These are phyloP conservation scores for Brachyalestes nurse DNA, from an alignment of 2,797 vertebrate species.

Conservation along the genomic window DNA sequence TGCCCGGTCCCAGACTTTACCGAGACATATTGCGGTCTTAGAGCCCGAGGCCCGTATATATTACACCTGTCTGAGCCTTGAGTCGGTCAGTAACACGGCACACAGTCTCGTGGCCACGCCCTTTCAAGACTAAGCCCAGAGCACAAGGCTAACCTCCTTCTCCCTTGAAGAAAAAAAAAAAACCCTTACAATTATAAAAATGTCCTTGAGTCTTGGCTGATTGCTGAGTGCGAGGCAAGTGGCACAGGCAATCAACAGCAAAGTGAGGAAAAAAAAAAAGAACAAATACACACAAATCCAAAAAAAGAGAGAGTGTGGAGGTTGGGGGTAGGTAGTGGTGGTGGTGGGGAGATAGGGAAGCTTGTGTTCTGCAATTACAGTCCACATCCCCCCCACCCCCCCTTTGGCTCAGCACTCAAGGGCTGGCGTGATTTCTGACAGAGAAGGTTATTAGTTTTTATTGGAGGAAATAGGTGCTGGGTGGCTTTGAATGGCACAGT, in stretches of 20 bases:
- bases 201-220: conserved; percentile 81
- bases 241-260: conserved; percentile 77
- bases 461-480: conserved; percentile 87
- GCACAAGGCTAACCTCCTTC: not conserved
- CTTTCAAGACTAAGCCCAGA: not conserved
- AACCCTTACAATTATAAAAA: conserved; percentile 81
- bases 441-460: conserved; percentile 87
- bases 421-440: conserved; percentile 82
- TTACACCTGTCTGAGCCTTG: not conserved
- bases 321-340: conserved; percentile 24
- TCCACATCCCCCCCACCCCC: conserved; percentile 74
- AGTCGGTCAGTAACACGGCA: not conserved
- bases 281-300: conserved; percentile 66
- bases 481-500: conserved; percentile 83
- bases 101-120: not conserved
- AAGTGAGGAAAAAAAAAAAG: conserved; percentile 52
- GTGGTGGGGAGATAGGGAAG: conserved; percentile 54
- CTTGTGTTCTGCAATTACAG: conserved; percentile 81
- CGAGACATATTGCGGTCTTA: conserved; percentile 1
- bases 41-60: not conserved
- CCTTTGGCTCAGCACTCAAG: conserved; percentile 71
- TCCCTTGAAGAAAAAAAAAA: conserved; percentile 10
- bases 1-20: not conserved
- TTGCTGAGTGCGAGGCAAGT: conserved; percentile 79
- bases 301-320: conserved; percentile 71